Conservation (phyloP, 2,888 invertebrate species). For the Cerceris rybyensis region DNA sequence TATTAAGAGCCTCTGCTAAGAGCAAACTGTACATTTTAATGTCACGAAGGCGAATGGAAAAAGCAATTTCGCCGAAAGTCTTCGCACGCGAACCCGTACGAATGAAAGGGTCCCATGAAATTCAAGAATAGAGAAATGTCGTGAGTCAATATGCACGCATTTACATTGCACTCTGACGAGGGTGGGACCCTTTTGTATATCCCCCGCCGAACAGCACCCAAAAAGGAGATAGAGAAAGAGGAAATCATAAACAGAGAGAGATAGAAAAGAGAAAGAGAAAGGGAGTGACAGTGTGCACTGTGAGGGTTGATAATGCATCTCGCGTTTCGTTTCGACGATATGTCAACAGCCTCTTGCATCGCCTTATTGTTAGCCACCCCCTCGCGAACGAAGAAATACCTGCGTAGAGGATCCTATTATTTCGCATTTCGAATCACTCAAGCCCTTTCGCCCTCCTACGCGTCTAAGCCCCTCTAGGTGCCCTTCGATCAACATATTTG, state of each 20-base stretch:
- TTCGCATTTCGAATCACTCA: conserved; percentile 60
- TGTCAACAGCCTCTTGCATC: conserved; percentile 36
- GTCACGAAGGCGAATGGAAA: conserved; percentile 27
- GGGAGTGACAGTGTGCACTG: conserved; percentile 6
- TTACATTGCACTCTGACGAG: conserved; percentile 22
- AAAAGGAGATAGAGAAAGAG: conserved; percentile 2
- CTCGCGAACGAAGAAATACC: conserved; percentile 8
- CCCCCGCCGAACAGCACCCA: conserved; percentile 10
- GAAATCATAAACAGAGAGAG: background rate
- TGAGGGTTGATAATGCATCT: conserved; percentile 57
- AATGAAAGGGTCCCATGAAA: conserved; percentile 29
- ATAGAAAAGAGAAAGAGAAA: background rate
- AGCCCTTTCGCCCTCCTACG: background rate
- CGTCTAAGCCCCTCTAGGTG: background rate
- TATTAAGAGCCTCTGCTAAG: background rate
- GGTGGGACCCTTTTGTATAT: conserved; percentile 33
- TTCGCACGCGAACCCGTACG: background rate
- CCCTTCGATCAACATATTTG: too few relatives aligned
- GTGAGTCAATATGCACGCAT: conserved; percentile 47
- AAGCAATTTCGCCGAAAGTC: conserved; percentile 38
- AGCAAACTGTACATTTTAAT: conserved; percentile 44
- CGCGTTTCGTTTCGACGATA: conserved; percentile 51
- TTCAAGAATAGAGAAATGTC: conserved; percentile 35
- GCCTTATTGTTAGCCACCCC: conserved; percentile 31
- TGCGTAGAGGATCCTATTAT: conserved; percentile 53